Evolutionary conservation across 1,140 invertebrate genomes (phyloP).

Genomic region (Nymphalis io): DNA sequence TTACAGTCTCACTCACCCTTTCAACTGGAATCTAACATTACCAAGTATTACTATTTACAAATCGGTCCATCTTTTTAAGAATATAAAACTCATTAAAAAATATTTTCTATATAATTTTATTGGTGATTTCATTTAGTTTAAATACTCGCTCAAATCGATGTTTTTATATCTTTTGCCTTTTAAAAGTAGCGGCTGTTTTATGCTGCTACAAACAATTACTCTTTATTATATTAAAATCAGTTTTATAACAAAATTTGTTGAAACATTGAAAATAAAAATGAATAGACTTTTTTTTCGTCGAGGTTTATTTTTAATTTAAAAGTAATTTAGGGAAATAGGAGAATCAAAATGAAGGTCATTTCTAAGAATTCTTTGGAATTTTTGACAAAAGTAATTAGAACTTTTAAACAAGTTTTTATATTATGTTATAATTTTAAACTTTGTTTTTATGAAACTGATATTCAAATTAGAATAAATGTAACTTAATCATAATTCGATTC

Average conservation of each 20-base stretch:
- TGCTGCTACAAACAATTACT: background rate
- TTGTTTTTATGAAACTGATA: too few relatives aligned
- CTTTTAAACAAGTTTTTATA: background rate
- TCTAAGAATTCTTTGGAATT: conserved; percentile 1
- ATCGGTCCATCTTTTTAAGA: too few relatives aligned
- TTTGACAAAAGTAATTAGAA: background rate
- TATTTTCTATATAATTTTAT: background rate
- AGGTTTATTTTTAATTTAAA: background rate
- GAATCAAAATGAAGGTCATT: background rate
- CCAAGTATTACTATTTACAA: too few relatives aligned
- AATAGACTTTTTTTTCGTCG: background rate
- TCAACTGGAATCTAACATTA: too few relatives aligned
- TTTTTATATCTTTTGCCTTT: background rate
- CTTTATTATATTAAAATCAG: conserved; percentile 2
- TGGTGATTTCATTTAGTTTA: background rate
- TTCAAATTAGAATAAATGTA: too few relatives aligned
- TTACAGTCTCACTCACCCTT: too few relatives aligned
- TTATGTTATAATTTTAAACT: too few relatives aligned
- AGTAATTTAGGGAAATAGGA: background rate
- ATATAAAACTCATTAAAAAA: too few relatives aligned
- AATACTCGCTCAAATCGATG: background rate
- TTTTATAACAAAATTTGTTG: background rate
- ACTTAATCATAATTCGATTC: too few relatives aligned
- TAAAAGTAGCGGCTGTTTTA: background rate
- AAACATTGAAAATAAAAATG: background rate